Conservation (phyloP, 2,888 invertebrate genomes). For the Harmothoe impar region DNA sequence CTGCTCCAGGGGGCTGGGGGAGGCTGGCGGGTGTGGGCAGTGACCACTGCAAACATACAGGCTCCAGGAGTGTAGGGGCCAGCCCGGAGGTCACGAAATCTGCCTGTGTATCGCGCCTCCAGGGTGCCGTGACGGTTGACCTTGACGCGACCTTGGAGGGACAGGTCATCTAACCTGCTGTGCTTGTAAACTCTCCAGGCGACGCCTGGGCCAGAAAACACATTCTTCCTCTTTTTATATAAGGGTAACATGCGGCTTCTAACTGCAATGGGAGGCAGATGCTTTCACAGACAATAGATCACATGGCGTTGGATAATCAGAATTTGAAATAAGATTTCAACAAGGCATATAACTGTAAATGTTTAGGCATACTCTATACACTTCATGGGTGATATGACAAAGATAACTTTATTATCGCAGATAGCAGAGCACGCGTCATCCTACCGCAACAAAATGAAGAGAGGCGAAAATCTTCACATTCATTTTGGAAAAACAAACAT, state of each 20-base stretch:
- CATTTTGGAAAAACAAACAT: no score
- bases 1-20: slow-evolving; percentile 24
- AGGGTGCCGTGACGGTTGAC: slow-evolving; percentile 58
- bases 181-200: slow-evolving; percentile 36
- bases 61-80: slow-evolving; percentile 28
- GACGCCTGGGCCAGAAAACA: background rate
- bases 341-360: no score
- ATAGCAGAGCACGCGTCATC: no score
- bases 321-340: no score
- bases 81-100: slow-evolving; percentile 27
- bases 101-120: slow-evolving; percentile 32
- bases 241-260: background rate
- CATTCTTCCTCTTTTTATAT: slow-evolving; percentile 1
- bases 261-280: background rate
- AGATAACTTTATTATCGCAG: no score
- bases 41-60: slow-evolving; percentile 55
- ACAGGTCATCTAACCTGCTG: slow-evolving; percentile 48
- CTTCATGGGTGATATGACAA: no score
- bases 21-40: background rate
- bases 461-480: no score
- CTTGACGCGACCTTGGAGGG: slow-evolving; percentile 47
- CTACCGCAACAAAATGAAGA: no score
- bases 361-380: no score
- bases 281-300: no score
- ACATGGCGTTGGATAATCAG: no score